Conservation (phyloP, 2,888 invertebrate genomes). For the Andrena minutula region DNA sequence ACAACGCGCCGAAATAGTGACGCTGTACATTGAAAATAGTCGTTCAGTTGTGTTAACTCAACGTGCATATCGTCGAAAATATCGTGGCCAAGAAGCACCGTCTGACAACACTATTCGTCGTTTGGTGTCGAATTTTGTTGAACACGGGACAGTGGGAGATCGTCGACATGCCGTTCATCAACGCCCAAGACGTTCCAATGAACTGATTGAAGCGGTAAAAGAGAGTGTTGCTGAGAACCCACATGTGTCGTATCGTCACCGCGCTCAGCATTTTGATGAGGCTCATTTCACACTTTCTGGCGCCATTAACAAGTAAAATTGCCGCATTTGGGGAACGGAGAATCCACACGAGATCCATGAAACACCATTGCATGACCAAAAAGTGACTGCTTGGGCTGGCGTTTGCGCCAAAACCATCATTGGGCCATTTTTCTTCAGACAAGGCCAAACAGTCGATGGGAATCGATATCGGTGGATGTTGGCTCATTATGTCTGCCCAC, state of each 20-base stretch:
- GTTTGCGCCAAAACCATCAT: constrained; percentile 21
- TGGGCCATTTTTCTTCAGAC: constrained; percentile 15
- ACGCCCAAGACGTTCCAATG: background rate
- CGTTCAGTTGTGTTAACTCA: background rate
- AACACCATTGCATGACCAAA: no score
- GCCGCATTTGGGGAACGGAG: no score
- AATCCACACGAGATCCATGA: no score
- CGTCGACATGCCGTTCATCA: constrained; percentile 3
- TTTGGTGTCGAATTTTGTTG: constrained; percentile 7
- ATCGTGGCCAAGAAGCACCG: constrained; percentile 1
- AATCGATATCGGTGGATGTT: no score
- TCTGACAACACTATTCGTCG: constrained; percentile 9
- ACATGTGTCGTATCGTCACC: no score
- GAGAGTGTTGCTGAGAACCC: no score
- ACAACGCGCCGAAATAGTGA: constrained; percentile 14
- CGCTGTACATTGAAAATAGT: constrained; percentile 15
- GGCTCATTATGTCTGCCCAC: constrained; percentile 1
- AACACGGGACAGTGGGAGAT: constrained; percentile 15
- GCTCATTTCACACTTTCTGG: no score
- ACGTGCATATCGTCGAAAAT: no score
- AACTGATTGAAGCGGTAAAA: no score
- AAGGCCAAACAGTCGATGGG: no score
- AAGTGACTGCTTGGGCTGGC: background rate
- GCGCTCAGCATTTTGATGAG: no score
- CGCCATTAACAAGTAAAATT: no score